Percentiles rank a stretch among this genome's conserved stretches.
Evolutionary conservation across 2,113 vertebrate genomes (phyloP).

Genomic region (Lophochroa leadbeateri): DNA sequence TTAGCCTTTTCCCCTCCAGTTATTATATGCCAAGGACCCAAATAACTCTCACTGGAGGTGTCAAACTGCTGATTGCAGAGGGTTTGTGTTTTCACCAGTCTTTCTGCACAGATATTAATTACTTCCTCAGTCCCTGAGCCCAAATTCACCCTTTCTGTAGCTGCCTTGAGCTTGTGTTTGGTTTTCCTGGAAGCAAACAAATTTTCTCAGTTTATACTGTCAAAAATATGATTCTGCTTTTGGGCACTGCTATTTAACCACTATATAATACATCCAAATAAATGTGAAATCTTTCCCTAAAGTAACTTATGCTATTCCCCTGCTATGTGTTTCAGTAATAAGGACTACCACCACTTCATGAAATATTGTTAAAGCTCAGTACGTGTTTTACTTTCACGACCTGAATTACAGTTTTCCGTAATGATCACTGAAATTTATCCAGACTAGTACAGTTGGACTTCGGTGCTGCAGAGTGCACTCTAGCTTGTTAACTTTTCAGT

Average conservation of each 20-base stretch:
- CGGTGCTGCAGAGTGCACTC: background rate
- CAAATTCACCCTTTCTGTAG: background rate
- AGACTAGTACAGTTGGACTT: background rate
- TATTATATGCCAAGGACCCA: background rate
- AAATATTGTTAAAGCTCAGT: background rate
- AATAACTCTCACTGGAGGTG: background rate
- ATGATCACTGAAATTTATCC: background rate
- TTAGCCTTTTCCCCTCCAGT: background rate
- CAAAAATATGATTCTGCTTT: background rate
- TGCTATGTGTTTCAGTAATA: background rate
- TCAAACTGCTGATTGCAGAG: background rate
- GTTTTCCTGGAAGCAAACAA: background rate
- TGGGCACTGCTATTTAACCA: background rate
- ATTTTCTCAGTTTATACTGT: background rate
- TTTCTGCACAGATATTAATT: background rate
- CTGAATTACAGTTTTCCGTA: background rate
- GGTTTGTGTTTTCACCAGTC: background rate
- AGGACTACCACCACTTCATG: background rate
- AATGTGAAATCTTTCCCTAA: background rate
- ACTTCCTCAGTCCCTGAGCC: background rate
- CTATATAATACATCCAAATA: background rate
- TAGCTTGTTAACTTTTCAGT: background rate
- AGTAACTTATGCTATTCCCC: background rate
- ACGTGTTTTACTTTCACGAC: background rate
- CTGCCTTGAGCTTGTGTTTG: background rate